Conservation (phyloP, 2,888 invertebrate species). For the Prenolepis imparis region DNA sequence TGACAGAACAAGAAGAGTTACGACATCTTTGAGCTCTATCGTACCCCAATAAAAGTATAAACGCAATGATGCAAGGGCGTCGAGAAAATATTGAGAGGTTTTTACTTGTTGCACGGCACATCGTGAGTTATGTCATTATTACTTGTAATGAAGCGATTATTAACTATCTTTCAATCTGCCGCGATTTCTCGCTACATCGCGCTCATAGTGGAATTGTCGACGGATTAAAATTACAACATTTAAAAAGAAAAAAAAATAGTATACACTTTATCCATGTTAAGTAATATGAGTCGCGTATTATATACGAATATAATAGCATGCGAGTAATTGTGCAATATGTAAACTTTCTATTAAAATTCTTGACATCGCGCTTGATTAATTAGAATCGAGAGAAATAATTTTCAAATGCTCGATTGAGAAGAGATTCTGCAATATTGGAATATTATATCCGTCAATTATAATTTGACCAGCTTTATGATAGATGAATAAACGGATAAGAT, state of each 20-base stretch:
- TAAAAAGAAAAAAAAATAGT: slow-evolving; percentile 6
- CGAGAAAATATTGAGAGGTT: slow-evolving; percentile 6
- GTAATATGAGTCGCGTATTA: slow-evolving; percentile 1
- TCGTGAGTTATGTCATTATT: slow-evolving; percentile 14
- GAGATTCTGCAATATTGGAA: not conserved
- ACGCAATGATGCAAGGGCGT: slow-evolving; percentile 35
- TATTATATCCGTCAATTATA: not conserved
- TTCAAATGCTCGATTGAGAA: not conserved
- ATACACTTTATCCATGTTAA: slow-evolving; percentile 14
- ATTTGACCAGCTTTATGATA: not conserved
- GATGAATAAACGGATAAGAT: not conserved
- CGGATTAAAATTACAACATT: slow-evolving; percentile 12
- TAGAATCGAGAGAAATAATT: not conserved
- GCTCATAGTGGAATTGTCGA: not conserved
- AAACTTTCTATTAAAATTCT: slow-evolving; percentile 22
- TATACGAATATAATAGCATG: not conserved
- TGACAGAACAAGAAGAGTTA: slow-evolving; percentile 24
- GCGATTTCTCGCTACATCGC: slow-evolving; percentile 1
- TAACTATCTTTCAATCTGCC: slow-evolving; percentile 10
- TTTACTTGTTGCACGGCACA: not conserved
- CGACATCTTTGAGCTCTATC: slow-evolving; percentile 16
- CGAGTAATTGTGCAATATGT: slow-evolving; percentile 22
- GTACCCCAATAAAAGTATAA: slow-evolving; percentile 38
- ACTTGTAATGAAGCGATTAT: slow-evolving; percentile 39
- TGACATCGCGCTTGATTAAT: not conserved